Percentiles rank a stretch among this genome's conserved stretches.
Evolutionary conservation across 2,888 invertebrate genomes (phyloP).

Genomic region (Napeogenes inachia): DNA sequence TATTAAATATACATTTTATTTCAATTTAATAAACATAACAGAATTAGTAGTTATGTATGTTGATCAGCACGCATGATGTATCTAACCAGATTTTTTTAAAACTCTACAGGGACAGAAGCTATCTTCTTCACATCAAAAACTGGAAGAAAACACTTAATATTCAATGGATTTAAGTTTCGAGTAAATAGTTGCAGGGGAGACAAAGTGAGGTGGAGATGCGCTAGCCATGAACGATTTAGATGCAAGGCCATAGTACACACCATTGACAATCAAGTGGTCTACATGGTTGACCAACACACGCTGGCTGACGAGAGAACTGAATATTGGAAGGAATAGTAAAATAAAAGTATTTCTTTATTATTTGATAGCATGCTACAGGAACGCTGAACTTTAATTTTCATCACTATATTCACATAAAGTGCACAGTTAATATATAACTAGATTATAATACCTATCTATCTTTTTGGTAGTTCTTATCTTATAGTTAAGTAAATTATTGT

Average conservation of each 20-base stretch:
- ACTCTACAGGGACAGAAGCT: constrained; percentile 26
- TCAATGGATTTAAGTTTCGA: constrained; percentile 40
- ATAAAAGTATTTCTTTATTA: background rate
- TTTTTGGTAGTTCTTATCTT: too few relatives aligned
- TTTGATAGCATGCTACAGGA: too few relatives aligned
- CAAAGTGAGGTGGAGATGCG: constrained; percentile 48
- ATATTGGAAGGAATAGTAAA: background rate
- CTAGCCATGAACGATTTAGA: constrained; percentile 41
- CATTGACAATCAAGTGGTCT: constrained; percentile 38
- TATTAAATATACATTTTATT: too few relatives aligned
- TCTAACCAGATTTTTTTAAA: background rate
- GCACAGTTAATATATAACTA: too few relatives aligned
- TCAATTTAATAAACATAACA: too few relatives aligned
- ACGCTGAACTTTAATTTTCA: too few relatives aligned
- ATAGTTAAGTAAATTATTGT: background rate
- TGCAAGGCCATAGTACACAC: constrained; percentile 50
- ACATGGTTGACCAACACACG: constrained; percentile 40
- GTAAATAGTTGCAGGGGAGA: constrained; percentile 34
- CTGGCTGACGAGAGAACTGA: background rate
- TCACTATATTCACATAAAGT: too few relatives aligned
- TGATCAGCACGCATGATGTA: too few relatives aligned
- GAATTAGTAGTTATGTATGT: too few relatives aligned
- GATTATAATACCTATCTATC: too few relatives aligned
- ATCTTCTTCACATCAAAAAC: constrained; percentile 36
- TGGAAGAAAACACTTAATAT: constrained; percentile 38